phyloP scores from a whole-genome alignment of 2,888 invertebrate species.

The Patella pellucida region DNA sequence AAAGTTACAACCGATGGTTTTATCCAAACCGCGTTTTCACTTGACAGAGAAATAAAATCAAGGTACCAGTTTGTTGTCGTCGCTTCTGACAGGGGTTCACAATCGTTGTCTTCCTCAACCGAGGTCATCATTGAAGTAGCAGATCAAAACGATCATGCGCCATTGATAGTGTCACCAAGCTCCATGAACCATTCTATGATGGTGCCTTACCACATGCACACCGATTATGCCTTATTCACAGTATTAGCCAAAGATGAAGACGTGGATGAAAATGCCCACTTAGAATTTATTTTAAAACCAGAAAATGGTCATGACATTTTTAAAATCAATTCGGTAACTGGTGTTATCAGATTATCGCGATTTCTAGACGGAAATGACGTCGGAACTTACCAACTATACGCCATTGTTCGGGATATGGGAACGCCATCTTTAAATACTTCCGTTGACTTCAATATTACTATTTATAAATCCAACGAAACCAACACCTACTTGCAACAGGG shows the following conservation, averaged over 20 bases:
- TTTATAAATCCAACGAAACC: conserved; percentile 36
- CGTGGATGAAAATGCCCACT: conserved; percentile 38
- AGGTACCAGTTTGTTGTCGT: conserved; percentile 49
- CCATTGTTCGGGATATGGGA: conserved; percentile 34
- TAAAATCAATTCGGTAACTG: conserved; percentile 28
- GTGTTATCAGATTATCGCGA: conserved; percentile 32
- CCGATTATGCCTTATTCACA: conserved; percentile 40
- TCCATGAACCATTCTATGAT: conserved; percentile 45
- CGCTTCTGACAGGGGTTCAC: conserved; percentile 52
- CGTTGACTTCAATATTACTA: conserved; percentile 33
- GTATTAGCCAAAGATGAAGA: conserved; percentile 46
- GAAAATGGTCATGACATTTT: conserved; percentile 26
- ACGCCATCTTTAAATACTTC: conserved; percentile 30
- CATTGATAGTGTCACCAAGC: conserved; percentile 51
- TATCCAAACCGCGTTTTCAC: conserved; percentile 38
- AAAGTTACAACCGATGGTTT: conserved; percentile 45
- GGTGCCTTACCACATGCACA: conserved; percentile 40
- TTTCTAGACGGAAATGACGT: conserved; percentile 33
- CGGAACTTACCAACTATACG: conserved; percentile 33
- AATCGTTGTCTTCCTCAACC: conserved; percentile 49
- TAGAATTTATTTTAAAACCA: conserved; percentile 36
- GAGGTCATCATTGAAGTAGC: conserved; percentile 48
- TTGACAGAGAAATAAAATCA: conserved; percentile 51
- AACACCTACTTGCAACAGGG: conserved; percentile 9
- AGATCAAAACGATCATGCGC: conserved; percentile 58